These are phyloP conservation scores for Sitta europaea DNA, from an alignment of 2,113 vertebrate genomes.

Conservation along the genomic window DNA sequence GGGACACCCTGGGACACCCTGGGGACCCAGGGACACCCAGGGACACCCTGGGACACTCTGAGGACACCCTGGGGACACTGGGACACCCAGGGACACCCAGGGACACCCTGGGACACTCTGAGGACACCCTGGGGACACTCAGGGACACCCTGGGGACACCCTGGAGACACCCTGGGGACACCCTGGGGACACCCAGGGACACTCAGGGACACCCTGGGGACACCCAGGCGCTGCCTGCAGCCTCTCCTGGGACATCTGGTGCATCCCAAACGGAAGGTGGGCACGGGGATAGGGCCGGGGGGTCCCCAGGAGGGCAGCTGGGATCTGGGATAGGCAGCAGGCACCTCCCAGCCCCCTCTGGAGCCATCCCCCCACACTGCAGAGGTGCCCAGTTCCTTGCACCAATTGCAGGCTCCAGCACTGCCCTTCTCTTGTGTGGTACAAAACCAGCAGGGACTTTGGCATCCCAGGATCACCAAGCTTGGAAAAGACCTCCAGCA, in stretches of 20 bases:
- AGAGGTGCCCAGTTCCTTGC: not conserved
- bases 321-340: not conserved
- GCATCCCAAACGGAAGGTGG: not conserved
- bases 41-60: too few species aligned
- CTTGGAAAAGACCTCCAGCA: not conserved
- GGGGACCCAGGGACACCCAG: not conserved
- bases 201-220: not conserved
- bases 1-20: not conserved
- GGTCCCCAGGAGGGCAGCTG: not conserved
- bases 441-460: accelerated
- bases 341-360: not conserved
- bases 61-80: not conserved
- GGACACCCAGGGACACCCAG: not conserved
- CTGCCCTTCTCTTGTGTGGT: not conserved
- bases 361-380: accelerated
- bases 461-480: too few species aligned
- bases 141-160: not conserved
- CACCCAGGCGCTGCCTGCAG: accelerated
- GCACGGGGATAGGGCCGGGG: not conserved
- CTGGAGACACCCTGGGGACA: too few species aligned
- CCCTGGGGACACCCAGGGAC: not conserved
- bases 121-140: not conserved
- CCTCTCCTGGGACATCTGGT: accelerated
- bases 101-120: too few species aligned
- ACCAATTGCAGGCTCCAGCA: accelerated